phyloP scores from a whole-genome alignment of 1,140 invertebrate genomes.

The Nasonia longicornis region DNA sequence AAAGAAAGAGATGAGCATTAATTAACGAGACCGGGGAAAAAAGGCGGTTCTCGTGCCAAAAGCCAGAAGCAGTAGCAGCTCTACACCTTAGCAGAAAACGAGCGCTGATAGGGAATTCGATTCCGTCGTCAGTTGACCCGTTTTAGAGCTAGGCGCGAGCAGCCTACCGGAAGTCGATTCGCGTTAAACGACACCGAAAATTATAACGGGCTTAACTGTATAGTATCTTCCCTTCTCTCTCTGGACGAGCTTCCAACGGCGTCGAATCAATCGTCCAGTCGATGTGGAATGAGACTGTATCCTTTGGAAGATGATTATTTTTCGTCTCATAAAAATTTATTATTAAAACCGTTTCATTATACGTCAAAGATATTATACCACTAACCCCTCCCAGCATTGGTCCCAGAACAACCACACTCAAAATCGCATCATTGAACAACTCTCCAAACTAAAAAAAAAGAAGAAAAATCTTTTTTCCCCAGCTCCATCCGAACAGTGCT shows the following conservation, averaged over 20 bases:
- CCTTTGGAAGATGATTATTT: no score
- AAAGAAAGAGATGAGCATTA: slow-evolving; percentile 1
- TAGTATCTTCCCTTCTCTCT: not conserved
- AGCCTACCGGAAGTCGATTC: not conserved
- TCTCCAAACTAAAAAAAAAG: not conserved
- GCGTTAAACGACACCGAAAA: slow-evolving; percentile 2
- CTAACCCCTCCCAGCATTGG: no score
- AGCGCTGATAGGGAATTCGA: not conserved
- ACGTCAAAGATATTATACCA: no score
- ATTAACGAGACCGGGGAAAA: not conserved
- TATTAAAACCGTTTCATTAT: no score
- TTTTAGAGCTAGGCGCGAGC: not conserved
- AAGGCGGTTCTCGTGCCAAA: not conserved
- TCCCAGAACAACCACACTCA: no score
- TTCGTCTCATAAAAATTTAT: no score
- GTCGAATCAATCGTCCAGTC: no score
- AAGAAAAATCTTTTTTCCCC: not conserved
- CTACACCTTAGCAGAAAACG: not conserved
- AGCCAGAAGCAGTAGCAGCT: not conserved
- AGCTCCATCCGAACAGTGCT: not conserved
- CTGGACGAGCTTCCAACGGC: no score
- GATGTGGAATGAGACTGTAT: no score
- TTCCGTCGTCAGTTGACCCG: not conserved
- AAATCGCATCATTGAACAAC: no score
- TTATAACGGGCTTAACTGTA: not conserved